A percentile compares a stretch with the other conserved stretches of the same genome.
Evolutionary conservation across 2,888 invertebrate species (phyloP).

Genomic region (Eupithecia exiguata): DNA sequence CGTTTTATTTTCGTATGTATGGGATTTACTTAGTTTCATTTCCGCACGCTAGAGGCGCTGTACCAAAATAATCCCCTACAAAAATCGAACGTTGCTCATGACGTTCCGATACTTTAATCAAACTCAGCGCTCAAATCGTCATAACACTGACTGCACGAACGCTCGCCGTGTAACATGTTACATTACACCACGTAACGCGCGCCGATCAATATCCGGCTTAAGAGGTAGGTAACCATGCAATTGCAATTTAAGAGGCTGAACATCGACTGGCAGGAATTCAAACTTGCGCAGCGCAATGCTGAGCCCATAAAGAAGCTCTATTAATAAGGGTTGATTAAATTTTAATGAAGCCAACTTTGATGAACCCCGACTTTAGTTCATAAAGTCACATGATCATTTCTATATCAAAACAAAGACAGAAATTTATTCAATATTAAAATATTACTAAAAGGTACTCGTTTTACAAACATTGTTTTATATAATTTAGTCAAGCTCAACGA

Average conservation of each 20-base stretch:
- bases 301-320: background rate
- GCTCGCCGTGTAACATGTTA: no score
- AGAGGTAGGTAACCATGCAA: background rate
- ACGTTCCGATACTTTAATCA: no score
- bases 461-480: background rate
- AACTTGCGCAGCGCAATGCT: background rate
- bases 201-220: no score
- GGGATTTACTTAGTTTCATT: no score
- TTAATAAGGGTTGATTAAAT: background rate
- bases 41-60: no score
- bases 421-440: background rate
- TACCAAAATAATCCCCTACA: no score
- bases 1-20: no score
- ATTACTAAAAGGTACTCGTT: background rate
- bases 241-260: background rate
- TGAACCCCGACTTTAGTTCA: background rate
- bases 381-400: background rate
- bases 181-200: no score
- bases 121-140: no score
- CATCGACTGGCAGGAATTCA: background rate
- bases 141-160: no score
- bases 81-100: no score
- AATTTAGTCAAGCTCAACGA: background rate
- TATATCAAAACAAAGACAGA: background rate
- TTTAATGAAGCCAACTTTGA: background rate